phyloP scores from a whole-genome alignment of 2,797 vertebrate species.

The Ctenopoma multispine region DNA sequence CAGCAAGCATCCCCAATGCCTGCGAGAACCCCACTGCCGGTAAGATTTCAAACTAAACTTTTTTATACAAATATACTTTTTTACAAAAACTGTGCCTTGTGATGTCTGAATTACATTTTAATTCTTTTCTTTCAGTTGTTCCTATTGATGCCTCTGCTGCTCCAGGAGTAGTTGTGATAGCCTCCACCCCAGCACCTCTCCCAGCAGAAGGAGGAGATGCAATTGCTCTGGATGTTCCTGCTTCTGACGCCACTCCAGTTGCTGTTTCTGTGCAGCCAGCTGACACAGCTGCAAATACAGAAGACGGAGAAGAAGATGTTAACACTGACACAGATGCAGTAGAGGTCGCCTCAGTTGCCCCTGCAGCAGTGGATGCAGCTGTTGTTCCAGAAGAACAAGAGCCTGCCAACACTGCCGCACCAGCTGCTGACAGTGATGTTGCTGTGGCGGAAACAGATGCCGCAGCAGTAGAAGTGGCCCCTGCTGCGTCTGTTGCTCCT shows the following conservation, averaged over 20 bases:
- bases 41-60: constrained; percentile 28
- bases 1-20: constrained; percentile 90
- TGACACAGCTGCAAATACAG: constrained; percentile 34
- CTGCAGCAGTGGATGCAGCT: constrained; percentile 53
- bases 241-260: constrained; percentile 49
- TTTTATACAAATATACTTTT: not conserved
- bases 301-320: constrained; percentile 40
- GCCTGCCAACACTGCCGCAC: not conserved
- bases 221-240: constrained; percentile 61
- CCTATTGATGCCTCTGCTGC: constrained; percentile 61
- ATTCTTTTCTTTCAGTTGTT: constrained; percentile 42
- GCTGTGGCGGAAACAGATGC: constrained; percentile 21
- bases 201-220: constrained; percentile 59
- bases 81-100: not conserved
- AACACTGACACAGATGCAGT: constrained; percentile 36
- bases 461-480: constrained; percentile 32
- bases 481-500: constrained; percentile 29
- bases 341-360: constrained; percentile 50
- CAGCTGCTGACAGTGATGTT: constrained; percentile 32
- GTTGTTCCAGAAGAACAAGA: constrained; percentile 50
- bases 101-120: not conserved
- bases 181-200: constrained; percentile 54
- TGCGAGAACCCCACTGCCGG: constrained; percentile 82
- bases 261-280: constrained; percentile 49
- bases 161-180: constrained; percentile 69